Base-by-base conservation (phyloP, 1,140 invertebrate species). In the Drosophila melanica region DNA sequence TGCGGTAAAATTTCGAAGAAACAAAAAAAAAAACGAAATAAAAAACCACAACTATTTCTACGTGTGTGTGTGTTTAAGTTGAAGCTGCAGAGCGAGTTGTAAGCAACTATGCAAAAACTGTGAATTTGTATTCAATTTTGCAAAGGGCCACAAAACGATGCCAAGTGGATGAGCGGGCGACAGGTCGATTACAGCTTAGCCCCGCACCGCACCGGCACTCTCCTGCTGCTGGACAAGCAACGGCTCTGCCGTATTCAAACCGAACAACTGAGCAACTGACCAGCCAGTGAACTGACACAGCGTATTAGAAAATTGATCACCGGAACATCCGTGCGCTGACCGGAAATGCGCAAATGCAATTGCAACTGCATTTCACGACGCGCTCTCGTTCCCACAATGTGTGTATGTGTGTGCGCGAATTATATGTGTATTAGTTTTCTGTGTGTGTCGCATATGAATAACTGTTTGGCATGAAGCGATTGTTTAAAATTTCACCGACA, bases 261-360 rank as follows among this genome's bases (percentile, higher is more conserved):
- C 37, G 59, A 44, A 65, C 59, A 66, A 47, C 50, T 60, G 39
- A 64, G 42, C 44, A 48, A 50, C 70, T 78, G 75, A 76, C 75
- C 76, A 69, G 55, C 23, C 55, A 58, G 37, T 51, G 53, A 62
- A 79, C 84, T 89, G 84, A 89, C 84, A 75, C 80, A 84, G 84
- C 76, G 84, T 75, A 89, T 89, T 89, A 89, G 84, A 89, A 89
- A 89, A 89, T 89, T 89, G 84, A 89, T 89, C 84, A 89, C 84
- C 84, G 84, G 84, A 89, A 89, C 79, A 90, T 89, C 84, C 84
- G 84, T 80, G 79, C 84, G 80, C 85, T 84, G 79, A 89, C 79
- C 84, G 84, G 84, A 89, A 89, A 80, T 89, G 84, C 84, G 79
- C 85, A 84, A 89, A 89, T 80, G 87, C 84, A 75, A 78, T 51